A percentile compares a stretch with the other conserved stretches of the same genome.
Conservation (phyloP, 1,140 invertebrate genomes). For the Medauroidea extradentata region DNA sequence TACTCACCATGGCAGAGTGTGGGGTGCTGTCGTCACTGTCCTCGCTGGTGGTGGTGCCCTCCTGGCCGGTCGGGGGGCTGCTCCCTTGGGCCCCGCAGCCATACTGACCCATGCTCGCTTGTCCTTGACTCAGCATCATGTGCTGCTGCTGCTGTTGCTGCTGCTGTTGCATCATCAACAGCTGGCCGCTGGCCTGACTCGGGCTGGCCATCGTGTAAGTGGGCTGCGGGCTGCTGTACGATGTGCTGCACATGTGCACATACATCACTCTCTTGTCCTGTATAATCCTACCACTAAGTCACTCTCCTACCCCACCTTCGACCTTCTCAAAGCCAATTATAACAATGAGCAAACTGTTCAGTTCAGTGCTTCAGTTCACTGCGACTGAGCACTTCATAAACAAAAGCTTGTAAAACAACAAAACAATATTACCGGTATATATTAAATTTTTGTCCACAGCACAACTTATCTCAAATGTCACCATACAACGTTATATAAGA, state of each 20-base stretch:
- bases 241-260: slow-evolving; percentile 33
- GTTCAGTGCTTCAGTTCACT: no score
- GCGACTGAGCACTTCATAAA: no score
- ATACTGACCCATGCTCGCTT: slow-evolving; percentile 30
- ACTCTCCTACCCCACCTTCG: no score
- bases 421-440: no score
- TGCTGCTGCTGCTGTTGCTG: slow-evolving; percentile 47
- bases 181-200: slow-evolving; percentile 51
- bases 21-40: slow-evolving; percentile 85
- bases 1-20: slow-evolving; percentile 60
- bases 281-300: no score
- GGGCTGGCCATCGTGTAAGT: slow-evolving; percentile 40
- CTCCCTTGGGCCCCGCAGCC: slow-evolving; percentile 50
- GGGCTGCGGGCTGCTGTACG: slow-evolving; percentile 41
- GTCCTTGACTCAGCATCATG: slow-evolving; percentile 7
- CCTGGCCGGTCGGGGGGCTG: slow-evolving; percentile 53
- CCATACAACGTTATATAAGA: no score
- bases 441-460: no score
- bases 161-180: slow-evolving; percentile 48
- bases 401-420: no score
- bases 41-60: slow-evolving; percentile 69
- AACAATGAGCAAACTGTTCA: no score
- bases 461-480: no score
- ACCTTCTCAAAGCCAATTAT: no score
- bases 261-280: background rate